These are phyloP conservation scores for Pseudolaguvia tuberculata DNA, from an alignment of 2,113 vertebrate species.

Conservation along the genomic window DNA sequence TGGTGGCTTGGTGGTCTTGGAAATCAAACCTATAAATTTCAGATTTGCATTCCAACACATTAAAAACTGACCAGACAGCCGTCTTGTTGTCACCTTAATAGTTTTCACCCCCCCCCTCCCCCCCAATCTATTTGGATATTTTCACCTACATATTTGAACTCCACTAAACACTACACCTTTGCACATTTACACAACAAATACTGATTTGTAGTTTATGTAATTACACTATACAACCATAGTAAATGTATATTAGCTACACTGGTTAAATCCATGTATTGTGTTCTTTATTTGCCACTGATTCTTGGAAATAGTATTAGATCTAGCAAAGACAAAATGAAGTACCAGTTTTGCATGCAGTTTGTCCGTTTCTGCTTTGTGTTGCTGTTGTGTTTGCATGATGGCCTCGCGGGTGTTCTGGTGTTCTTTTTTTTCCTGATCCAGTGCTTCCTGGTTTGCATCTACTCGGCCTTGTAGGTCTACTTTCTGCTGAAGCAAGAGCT, in stretches of 20 bases:
- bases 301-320: no score
- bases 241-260: neutral
- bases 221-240: neutral
- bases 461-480: conserved; percentile 83
- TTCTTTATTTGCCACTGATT: neutral
- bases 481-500: conserved; percentile 93
- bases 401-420: conserved; percentile 76
- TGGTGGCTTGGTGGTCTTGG: no score
- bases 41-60: no score
- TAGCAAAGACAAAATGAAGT: conserved; percentile 2
- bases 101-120: no score
- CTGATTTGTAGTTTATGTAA: neutral
- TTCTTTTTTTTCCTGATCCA: conserved; percentile 79
- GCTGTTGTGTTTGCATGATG: conserved; percentile 75
- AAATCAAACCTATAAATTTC: no score
- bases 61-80: neutral
- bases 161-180: neutral
- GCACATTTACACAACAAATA: neutral
- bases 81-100: no score
- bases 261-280: neutral
- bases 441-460: conserved; percentile 64
- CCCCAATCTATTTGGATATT: no score
- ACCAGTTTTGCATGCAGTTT: conserved; percentile 75
- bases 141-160: neutral
- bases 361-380: conserved; percentile 71